These are phyloP conservation scores for Ceraclea dissimilis DNA, from an alignment of 2,888 invertebrate species.

Conservation along the genomic window DNA sequence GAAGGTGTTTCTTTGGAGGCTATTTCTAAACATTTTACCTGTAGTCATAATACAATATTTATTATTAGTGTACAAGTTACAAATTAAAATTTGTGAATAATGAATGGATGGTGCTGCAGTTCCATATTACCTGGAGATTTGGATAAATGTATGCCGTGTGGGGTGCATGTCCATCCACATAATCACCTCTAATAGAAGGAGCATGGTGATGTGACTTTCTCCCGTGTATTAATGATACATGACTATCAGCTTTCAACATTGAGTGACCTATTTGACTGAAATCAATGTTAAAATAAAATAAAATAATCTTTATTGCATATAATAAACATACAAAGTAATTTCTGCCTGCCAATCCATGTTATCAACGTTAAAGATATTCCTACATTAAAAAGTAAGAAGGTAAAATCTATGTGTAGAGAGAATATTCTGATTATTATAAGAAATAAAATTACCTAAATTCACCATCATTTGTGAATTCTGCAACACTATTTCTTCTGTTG, in stretches of 20 bases:
- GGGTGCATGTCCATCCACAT: constrained; percentile 45
- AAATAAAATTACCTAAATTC: constrained; percentile 23
- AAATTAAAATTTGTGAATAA: neutral
- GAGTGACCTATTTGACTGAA: constrained; percentile 49
- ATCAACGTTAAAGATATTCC: too few species aligned
- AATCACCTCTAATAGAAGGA: constrained; percentile 50
- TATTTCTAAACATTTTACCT: constrained; percentile 58
- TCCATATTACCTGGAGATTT: constrained; percentile 51
- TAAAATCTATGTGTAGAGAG: neutral
- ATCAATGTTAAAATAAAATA: neutral
- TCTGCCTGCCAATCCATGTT: too few species aligned
- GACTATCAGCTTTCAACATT: constrained; percentile 58
- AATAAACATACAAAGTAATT: too few species aligned
- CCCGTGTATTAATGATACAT: constrained; percentile 50
- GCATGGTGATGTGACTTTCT: constrained; percentile 34
- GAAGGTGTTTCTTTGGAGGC: constrained; percentile 50
- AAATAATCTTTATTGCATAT: too few species aligned
- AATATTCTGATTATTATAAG: too few species aligned
- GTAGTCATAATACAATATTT: constrained; percentile 24
- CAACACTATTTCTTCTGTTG: constrained; percentile 50
- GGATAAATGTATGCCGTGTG: constrained; percentile 51
- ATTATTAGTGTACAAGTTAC: too few species aligned
- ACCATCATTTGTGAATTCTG: constrained; percentile 48
- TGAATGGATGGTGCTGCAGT: neutral
- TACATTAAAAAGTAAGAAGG: neutral